A percentile compares a stretch with the other conserved stretches of the same genome.
Evolutionary conservation across 2,113 vertebrate species (phyloP).

Genomic region (Tamias sibiricus): DNA sequence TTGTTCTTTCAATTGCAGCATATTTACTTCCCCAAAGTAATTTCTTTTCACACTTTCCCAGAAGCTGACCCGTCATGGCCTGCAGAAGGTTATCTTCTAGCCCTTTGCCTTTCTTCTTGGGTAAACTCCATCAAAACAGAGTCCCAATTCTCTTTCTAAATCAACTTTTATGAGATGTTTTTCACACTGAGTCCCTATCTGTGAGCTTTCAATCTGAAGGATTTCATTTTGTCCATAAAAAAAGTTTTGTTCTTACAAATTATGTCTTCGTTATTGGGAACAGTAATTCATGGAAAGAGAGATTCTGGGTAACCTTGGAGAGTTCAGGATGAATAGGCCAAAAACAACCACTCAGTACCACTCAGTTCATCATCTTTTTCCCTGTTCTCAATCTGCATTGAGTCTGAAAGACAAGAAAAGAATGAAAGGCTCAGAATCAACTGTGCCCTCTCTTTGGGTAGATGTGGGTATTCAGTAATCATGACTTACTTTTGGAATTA

Average conservation of each 20-base stretch:
- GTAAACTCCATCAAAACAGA: not conserved
- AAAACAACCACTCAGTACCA: not conserved
- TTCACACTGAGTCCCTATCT: not conserved
- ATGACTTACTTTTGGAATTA: not conserved
- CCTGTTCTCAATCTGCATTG: not conserved
- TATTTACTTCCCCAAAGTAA: not conserved
- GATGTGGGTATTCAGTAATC: not conserved
- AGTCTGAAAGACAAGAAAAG: not conserved
- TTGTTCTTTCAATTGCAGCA: not conserved
- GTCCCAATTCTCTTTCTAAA: not conserved
- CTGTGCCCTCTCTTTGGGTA: not conserved
- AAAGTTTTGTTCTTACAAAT: not conserved
- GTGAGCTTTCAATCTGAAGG: not conserved
- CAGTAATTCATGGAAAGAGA: not conserved
- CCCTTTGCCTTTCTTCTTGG: not conserved
- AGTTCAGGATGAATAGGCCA: not conserved
- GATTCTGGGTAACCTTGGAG: not conserved
- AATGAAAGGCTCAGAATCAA: not conserved
- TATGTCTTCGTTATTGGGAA: too few species aligned
- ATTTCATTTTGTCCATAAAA: not conserved
- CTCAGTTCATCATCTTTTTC: not conserved
- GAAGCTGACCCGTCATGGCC: not conserved
- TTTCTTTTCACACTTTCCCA: too few species aligned
- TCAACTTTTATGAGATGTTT: not conserved
- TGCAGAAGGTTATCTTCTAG: not conserved